Conservation (phyloP, 2,888 invertebrate genomes). For the Scaptomyza polygonia region DNA sequence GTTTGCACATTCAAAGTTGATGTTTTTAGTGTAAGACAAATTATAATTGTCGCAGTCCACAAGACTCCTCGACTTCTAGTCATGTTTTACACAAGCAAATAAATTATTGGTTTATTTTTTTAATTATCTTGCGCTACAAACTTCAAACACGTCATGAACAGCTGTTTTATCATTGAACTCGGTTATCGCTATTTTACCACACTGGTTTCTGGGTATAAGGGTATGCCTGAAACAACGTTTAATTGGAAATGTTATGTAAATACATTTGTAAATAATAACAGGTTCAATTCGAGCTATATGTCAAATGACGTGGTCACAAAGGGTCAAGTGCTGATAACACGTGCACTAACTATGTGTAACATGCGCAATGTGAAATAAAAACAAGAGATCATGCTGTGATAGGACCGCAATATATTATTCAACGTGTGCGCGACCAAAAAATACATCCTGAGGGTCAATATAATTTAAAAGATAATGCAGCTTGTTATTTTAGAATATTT, state of each 20-base stretch:
- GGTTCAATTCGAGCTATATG: slow-evolving; percentile 16
- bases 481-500: slow-evolving; percentile 63
- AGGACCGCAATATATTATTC: slow-evolving; percentile 8
- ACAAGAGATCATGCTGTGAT: background rate
- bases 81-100: slow-evolving; percentile 37
- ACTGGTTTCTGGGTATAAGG: slow-evolving; percentile 27
- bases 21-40: slow-evolving; percentile 16
- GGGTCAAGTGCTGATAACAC: slow-evolving; percentile 50
- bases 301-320: slow-evolving; percentile 32
- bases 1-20: slow-evolving; percentile 20
- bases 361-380: slow-evolving; percentile 1
- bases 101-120: slow-evolving; percentile 5
- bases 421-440: slow-evolving; percentile 13
- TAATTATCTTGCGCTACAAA: slow-evolving; percentile 14
- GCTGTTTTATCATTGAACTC: slow-evolving; percentile 45
- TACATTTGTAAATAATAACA: slow-evolving; percentile 17
- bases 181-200: slow-evolving; percentile 34
- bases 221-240: background rate
- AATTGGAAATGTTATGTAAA: too few species aligned
- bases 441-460: slow-evolving; percentile 61
- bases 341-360: background rate
- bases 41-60: slow-evolving; percentile 26
- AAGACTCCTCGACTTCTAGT: slow-evolving; percentile 13
- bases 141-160: slow-evolving; percentile 60
- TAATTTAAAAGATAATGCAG: slow-evolving; percentile 63